These are phyloP conservation scores for Callipepla californica DNA, from an alignment of 2,113 vertebrate species.

Conservation along the genomic window DNA sequence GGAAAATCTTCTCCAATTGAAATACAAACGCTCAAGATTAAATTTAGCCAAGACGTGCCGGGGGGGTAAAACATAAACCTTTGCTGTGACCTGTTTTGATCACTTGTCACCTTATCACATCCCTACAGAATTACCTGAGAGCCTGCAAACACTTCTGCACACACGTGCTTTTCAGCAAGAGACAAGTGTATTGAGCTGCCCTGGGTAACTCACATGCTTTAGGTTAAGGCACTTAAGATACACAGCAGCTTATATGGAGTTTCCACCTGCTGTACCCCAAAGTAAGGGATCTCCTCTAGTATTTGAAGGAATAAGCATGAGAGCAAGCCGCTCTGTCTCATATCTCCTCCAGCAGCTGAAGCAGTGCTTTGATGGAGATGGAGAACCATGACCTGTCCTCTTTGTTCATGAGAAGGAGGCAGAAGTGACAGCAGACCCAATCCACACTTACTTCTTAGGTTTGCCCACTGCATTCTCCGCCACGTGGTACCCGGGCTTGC, in stretches of 20 bases:
- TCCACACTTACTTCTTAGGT: slow-evolving; percentile 82
- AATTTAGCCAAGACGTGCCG: neutral
- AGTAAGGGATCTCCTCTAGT: neutral
- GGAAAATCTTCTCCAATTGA: slow-evolving; percentile 3
- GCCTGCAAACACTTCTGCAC: neutral
- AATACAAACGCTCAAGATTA: neutral
- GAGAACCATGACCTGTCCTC: neutral
- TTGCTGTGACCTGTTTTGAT: neutral
- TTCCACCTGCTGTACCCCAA: neutral
- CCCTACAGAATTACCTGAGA: neutral
- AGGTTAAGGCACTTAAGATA: neutral
- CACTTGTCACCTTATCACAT: neutral
- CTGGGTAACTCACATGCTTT: accelerated
- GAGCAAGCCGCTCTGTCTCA: neutral
- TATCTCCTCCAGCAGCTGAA: neutral
- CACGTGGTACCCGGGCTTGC: slow-evolving; percentile 89
- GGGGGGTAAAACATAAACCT: neutral
- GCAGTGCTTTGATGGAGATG: neutral
- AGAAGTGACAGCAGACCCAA: neutral
- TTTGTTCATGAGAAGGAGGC: neutral
- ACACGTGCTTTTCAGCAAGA: neutral
- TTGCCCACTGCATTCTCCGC: slow-evolving; percentile 68
- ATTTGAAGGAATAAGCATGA: neutral
- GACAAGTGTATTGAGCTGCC: accelerated
- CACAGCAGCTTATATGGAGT: neutral